A percentile compares a stretch with the other conserved stretches of the same genome.
phyloP scores from a whole-genome alignment of 1,140 invertebrate species.

The Wiebesia pumilae region DNA sequence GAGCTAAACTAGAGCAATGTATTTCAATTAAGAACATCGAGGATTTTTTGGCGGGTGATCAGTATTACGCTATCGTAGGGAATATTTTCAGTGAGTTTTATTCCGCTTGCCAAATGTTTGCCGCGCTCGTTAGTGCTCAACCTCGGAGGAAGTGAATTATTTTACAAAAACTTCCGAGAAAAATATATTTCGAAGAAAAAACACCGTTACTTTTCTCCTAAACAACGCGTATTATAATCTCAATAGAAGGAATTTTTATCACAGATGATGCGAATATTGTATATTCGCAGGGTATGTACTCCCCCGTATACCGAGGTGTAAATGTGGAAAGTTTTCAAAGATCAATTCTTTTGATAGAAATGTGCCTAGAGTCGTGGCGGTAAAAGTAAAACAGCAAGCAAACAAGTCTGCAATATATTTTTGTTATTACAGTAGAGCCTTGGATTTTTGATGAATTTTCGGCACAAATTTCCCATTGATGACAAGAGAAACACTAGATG shows the following conservation, averaged over 20 bases:
- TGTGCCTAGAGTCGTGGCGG: not conserved
- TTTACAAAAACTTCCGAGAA: not conserved
- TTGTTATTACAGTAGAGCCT: not conserved
- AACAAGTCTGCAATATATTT: not conserved
- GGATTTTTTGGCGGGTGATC: not conserved
- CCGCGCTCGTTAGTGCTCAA: not conserved
- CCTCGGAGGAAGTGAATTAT: not conserved
- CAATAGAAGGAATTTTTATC: not conserved
- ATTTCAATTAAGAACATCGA: slow-evolving; percentile 34
- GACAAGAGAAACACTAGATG: not conserved
- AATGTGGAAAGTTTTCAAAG: not conserved
- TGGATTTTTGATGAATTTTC: not conserved
- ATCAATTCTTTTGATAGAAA: not conserved
- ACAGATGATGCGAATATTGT: not conserved
- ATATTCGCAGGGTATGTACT: not conserved
- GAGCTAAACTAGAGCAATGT: not conserved
- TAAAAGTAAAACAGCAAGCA: not conserved
- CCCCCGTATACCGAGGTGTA: not conserved
- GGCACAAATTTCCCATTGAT: not conserved
- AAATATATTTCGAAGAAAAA: too few species aligned
- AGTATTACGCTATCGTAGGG: not conserved
- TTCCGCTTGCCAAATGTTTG: not conserved
- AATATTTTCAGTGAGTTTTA: not conserved
- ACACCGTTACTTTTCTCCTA: not conserved
- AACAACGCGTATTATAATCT: not conserved